Evolutionary conservation across 2,113 vertebrate species (phyloP).

Genomic region (Monarcha castaneiventris): DNA sequence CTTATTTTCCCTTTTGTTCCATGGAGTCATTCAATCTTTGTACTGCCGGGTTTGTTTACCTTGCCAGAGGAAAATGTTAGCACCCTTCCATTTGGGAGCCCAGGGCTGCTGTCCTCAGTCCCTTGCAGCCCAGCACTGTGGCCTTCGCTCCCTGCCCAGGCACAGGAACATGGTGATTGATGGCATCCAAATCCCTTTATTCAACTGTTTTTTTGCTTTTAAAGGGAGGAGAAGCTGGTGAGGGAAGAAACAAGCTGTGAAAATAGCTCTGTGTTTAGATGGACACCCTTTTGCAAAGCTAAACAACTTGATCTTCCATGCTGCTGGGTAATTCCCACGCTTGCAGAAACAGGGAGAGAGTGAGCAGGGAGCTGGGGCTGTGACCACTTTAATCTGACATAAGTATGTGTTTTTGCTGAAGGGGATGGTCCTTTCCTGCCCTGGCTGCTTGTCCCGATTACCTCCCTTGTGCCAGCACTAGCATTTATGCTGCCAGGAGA

Average conservation of each 20-base stretch:
- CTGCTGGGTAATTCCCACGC: not conserved
- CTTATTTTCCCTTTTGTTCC: constrained; percentile 63
- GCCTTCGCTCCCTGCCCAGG: accelerated
- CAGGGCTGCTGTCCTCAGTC: not conserved
- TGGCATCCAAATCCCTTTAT: not conserved
- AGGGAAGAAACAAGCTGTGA: constrained; percentile 12
- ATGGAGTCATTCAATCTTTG: constrained; percentile 31
- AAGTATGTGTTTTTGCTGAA: constrained; percentile 1
- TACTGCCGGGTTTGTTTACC: constrained; percentile 19
- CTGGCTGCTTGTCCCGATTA: not conserved
- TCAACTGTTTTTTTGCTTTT: not conserved
- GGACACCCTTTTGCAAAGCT: constrained; percentile 4
- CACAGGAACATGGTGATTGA: not conserved
- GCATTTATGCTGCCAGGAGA: constrained; percentile 8
- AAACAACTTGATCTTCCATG: not conserved
- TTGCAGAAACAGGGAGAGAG: not conserved
- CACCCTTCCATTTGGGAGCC: constrained; percentile 27
- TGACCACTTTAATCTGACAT: constrained; percentile 9
- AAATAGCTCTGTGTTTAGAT: not conserved
- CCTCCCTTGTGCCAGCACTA: not conserved
- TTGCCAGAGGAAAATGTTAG: constrained; percentile 25
- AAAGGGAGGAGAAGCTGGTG: not conserved
- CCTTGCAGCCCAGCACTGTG: not conserved
- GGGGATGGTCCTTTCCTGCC: constrained; percentile 24
- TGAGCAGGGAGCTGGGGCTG: not conserved